A percentile compares a stretch with the other conserved stretches of the same genome.
Conservation (phyloP, 2,797 vertebrate genomes). For the Lacerta agilis region DNA sequence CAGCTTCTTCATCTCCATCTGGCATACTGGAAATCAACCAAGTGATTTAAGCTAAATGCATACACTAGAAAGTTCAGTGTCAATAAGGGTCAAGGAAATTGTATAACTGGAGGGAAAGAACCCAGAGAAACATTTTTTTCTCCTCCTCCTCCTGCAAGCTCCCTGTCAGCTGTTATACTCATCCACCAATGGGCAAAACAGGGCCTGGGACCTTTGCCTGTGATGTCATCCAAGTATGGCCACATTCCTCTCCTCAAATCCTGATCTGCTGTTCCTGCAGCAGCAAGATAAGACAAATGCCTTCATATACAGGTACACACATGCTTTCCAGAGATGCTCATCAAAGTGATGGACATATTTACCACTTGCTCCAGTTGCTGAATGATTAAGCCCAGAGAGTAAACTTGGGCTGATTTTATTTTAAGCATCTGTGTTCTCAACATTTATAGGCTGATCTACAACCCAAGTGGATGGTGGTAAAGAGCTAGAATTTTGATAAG, state of each 20-base stretch:
- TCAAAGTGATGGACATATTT: background rate
- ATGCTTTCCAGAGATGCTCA: background rate
- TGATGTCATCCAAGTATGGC: background rate
- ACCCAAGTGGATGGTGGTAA: background rate
- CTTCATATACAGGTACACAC: background rate
- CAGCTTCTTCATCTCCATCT: background rate
- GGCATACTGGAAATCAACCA: background rate
- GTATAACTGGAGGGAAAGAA: background rate
- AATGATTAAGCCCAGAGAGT: background rate
- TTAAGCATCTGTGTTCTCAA: background rate
- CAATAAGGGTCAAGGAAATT: background rate
- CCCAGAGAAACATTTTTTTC: background rate
- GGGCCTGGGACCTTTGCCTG: no score
- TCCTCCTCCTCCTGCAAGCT: background rate
- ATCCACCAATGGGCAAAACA: background rate
- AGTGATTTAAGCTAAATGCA: accelerated
- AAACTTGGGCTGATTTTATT: background rate
- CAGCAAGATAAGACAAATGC: background rate
- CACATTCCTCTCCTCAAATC: background rate
- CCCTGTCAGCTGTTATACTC: background rate
- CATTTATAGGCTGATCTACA: background rate
- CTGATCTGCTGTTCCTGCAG: background rate
- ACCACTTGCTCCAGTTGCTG: background rate
- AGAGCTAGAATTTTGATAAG: background rate
- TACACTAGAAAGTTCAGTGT: background rate